phyloP scores from a whole-genome alignment of 2,113 vertebrate genomes.

The Esox niger region DNA sequence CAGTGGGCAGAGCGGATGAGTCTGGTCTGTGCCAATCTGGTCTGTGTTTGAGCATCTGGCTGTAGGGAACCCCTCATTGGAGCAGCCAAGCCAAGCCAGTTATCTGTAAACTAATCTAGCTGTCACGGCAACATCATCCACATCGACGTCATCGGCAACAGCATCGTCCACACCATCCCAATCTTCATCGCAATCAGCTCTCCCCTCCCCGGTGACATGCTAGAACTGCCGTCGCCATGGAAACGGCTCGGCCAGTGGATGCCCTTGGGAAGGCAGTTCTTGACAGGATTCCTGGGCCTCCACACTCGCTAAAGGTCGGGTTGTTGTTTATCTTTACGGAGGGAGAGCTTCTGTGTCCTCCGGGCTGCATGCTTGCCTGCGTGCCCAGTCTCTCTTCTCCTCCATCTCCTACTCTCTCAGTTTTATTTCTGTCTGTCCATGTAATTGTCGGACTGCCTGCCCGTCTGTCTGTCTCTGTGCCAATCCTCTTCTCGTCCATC shows the following conservation, averaged over 20 bases:
- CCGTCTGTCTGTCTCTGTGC: not conserved
- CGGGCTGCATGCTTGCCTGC: conserved; percentile 20
- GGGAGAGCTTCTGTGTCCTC: conserved; percentile 30
- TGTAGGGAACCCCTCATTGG: no score
- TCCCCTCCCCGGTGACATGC: conserved; percentile 21
- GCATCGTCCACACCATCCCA: no score
- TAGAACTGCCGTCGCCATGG: conserved; percentile 62
- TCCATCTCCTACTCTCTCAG: not conserved
- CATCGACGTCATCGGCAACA: no score
- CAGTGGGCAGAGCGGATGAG: no score
- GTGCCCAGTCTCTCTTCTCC: not conserved
- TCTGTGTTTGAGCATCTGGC: conserved; percentile 29
- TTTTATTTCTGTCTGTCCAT: no score
- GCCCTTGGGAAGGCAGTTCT: conserved; percentile 65
- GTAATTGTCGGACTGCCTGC: conserved; percentile 28
- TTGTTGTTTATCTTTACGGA: conserved; percentile 59
- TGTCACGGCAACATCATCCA: no score
- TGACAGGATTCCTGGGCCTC: conserved; percentile 62
- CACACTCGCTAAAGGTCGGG: conserved; percentile 59
- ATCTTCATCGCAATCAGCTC: no score
- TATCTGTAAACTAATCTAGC: no score
- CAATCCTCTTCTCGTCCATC: not conserved
- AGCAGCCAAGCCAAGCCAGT: no score
- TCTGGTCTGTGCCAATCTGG: conserved; percentile 38
- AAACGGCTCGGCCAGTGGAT: conserved; percentile 57